Percentiles rank a stretch among this genome's conserved stretches.
These are phyloP conservation scores for Seriola aureovittata DNA, from an alignment of 2,113 vertebrate species.

Conservation along the genomic window DNA sequence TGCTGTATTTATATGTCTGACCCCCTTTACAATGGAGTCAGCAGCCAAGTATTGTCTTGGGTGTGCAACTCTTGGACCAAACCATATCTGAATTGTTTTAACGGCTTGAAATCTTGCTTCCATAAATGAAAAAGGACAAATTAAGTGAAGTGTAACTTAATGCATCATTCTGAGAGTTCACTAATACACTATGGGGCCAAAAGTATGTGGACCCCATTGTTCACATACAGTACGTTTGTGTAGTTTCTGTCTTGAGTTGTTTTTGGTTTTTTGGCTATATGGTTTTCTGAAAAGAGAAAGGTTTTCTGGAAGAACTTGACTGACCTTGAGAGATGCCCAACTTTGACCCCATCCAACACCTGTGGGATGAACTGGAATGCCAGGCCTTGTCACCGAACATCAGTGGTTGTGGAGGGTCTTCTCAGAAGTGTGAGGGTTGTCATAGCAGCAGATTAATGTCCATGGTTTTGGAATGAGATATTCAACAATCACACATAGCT, in stretches of 20 bases:
- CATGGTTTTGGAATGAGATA: too few relatives aligned
- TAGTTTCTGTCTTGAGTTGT: neutral
- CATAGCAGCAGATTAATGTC: too few relatives aligned
- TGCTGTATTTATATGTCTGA: slow-evolving; percentile 57
- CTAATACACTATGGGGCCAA: neutral
- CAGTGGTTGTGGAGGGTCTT: neutral
- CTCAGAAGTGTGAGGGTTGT: too few relatives aligned
- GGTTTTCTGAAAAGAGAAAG: neutral
- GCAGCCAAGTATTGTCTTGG: slow-evolving; percentile 19
- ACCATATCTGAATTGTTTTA: neutral
- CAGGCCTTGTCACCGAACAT: neutral
- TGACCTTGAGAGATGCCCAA: neutral
- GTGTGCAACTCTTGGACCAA: neutral
- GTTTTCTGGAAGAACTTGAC: neutral
- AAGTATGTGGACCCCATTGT: neutral
- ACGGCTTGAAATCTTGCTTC: neutral
- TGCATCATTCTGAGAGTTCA: neutral
- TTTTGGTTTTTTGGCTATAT: neutral
- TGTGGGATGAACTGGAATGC: neutral
- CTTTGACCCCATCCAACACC: neutral
- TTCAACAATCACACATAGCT: neutral
- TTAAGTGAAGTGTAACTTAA: neutral
- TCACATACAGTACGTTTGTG: neutral
- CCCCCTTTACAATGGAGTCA: slow-evolving; percentile 40
- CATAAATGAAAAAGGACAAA: neutral